Conservation (phyloP, 2,797 vertebrate genomes). For the Champsocephalus gunnari region DNA sequence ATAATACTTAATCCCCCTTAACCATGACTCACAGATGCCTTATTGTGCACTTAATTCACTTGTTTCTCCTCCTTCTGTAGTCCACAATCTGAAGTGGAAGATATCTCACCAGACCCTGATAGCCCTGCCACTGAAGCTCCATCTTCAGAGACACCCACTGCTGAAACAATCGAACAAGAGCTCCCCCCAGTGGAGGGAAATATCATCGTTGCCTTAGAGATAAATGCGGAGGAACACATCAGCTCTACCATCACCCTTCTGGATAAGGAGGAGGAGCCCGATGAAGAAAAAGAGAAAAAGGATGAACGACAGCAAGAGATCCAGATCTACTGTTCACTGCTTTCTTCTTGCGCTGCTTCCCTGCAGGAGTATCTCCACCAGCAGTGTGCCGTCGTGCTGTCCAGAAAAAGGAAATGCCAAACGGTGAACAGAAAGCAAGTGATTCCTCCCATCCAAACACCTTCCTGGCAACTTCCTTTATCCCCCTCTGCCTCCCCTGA, state of each 20-base stretch:
- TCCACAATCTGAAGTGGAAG: slow-evolving; percentile 48
- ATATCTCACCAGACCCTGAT: slow-evolving; percentile 33
- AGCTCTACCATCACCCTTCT: slow-evolving; percentile 88
- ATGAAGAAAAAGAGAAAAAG: slow-evolving; percentile 79
- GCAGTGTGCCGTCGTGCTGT: slow-evolving; percentile 82
- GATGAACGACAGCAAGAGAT: slow-evolving; percentile 78
- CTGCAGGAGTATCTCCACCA: slow-evolving; percentile 88
- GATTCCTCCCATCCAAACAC: slow-evolving; percentile 33
- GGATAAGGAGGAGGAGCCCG: slow-evolving; percentile 87
- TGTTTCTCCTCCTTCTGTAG: slow-evolving; percentile 51
- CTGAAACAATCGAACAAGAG: slow-evolving; percentile 26
- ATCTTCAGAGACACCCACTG: not conserved
- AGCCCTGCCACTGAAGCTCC: slow-evolving; percentile 24
- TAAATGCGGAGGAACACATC: slow-evolving; percentile 83
- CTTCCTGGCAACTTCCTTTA: slow-evolving; percentile 40
- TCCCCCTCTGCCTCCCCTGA: slow-evolving; percentile 46
- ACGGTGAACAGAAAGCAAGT: slow-evolving; percentile 19
- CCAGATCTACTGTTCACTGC: slow-evolving; percentile 74
- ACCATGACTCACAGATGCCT: no score
- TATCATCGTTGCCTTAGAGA: slow-evolving; percentile 87
- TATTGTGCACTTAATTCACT: not conserved
- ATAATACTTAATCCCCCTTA: no score
- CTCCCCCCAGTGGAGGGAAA: slow-evolving; percentile 78
- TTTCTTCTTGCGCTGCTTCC: slow-evolving; percentile 79
- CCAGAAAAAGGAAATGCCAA: slow-evolving; percentile 65